phyloP scores from a whole-genome alignment of 2,113 vertebrate species.

The Butorides virescens region DNA sequence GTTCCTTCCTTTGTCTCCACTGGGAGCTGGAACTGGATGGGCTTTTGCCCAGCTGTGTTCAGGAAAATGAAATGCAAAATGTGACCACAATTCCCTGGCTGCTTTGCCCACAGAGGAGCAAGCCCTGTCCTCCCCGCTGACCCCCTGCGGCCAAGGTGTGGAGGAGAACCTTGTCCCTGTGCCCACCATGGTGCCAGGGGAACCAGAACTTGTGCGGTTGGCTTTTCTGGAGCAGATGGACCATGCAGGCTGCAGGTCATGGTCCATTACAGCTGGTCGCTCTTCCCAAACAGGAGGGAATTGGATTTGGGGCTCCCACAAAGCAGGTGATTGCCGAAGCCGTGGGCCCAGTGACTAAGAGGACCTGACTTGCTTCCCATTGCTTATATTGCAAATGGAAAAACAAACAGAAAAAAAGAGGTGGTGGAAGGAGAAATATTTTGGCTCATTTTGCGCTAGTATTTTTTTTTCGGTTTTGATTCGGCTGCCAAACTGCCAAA shows the following conservation, averaged over 20 bases:
- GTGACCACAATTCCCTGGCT: accelerated
- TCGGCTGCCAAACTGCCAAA: constrained; percentile 16
- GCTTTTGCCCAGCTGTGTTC: background rate
- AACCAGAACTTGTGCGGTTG: accelerated
- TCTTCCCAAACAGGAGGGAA: background rate
- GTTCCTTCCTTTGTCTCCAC: background rate
- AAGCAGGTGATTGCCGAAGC: background rate
- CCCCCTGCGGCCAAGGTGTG: background rate
- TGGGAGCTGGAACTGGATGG: background rate
- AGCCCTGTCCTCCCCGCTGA: accelerated
- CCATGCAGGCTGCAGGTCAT: background rate
- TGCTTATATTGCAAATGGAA: background rate
- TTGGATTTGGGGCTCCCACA: background rate
- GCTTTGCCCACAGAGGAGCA: accelerated
- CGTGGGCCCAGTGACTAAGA: background rate
- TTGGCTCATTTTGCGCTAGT: background rate
- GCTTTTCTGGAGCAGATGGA: background rate
- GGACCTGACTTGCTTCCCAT: background rate
- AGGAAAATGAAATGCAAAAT: background rate
- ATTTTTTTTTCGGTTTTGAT: background rate
- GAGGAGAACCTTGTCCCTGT: background rate
- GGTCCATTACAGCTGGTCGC: accelerated
- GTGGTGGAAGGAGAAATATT: constrained; percentile 54
- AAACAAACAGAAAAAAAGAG: constrained; percentile 9
- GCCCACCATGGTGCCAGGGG: background rate